phyloP scores from a whole-genome alignment of 2,888 invertebrate species.

The Platypus cylindrus region DNA sequence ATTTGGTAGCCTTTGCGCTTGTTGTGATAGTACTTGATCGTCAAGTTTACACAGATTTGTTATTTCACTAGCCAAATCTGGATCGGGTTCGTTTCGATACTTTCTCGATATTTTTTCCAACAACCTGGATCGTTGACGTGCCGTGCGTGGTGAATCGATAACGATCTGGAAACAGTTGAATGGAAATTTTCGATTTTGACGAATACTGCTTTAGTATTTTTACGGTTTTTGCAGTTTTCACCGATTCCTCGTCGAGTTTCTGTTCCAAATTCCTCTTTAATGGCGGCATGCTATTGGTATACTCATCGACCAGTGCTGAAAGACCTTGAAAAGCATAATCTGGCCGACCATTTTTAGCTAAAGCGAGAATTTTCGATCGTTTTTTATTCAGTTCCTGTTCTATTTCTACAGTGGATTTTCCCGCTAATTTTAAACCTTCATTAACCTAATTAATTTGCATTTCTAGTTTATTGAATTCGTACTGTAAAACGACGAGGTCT shows the following conservation, averaged over 20 bases:
- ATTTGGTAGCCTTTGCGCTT: slow-evolving; percentile 2
- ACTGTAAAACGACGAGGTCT: too few relatives aligned
- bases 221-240: slow-evolving; percentile 3
- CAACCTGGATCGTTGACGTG: slow-evolving; percentile 10
- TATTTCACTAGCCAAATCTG: slow-evolving; percentile 11
- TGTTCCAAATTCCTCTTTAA: slow-evolving; percentile 1
- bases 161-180: slow-evolving; percentile 1
- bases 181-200: neutral
- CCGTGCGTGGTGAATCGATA: slow-evolving; percentile 1
- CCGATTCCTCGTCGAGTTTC: slow-evolving; percentile 6
- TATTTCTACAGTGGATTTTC: slow-evolving; percentile 4
- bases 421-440: slow-evolving; percentile 4
- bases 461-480: neutral
- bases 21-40: slow-evolving; percentile 2
- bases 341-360: slow-evolving; percentile 1
- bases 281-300: slow-evolving; percentile 5
- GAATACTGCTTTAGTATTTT: neutral
- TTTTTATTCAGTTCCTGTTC: slow-evolving; percentile 1
- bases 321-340: slow-evolving; percentile 7
- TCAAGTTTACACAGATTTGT: slow-evolving; percentile 15
- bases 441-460: slow-evolving; percentile 1
- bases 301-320: slow-evolving; percentile 6
- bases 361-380: slow-evolving; percentile 1
- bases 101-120: slow-evolving; percentile 10
- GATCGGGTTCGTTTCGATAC: slow-evolving; percentile 11